Evolutionary conservation across 2,113 vertebrate species (phyloP), one percentile per base, ranked within the genome.

Genomic region (Toxotes jaculatrix): DNA sequence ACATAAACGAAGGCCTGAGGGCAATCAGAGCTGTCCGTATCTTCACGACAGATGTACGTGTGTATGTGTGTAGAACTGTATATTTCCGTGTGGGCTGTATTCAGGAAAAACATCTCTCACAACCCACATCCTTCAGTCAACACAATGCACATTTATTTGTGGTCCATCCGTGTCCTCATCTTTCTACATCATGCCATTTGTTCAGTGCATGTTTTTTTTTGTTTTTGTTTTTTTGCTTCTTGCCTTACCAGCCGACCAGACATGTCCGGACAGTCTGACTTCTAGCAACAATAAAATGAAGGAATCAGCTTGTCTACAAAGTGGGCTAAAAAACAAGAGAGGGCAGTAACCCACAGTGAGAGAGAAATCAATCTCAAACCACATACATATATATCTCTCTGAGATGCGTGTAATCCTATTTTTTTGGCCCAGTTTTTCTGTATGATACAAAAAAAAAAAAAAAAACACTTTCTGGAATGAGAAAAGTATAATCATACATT

Each of bases 1-100:
- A 74, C 60, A 80, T 71, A 88, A 89, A 87, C 73, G 36, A 89
- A 70, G 51, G 77, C 82, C 87, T 66, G 61, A 43, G 83, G 90
- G 78, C 66, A n/a, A 72, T 49, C 73, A 61, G 47, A 42, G 13
- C 71, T 38, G 34, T 57, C 36, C 65, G 80, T 66, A 72, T 82
- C 68, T 55, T 57, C n/a, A 56, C 5, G 2, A 56, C 62, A 86
- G 38, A 67, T 49, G 9, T 36, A 32, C 3, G 10, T 67, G 43
- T 67, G 42, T 49, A 32, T 59, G 49, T 71, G 17, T 57, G 45
- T n/a, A 49, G 3, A 57, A 38, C 8, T 51, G 34, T 57, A 36
- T 55, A 36, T 42, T 45, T 27, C 7, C 49, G 45, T 80, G 56
- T 66, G 57, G 32, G 49, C 21, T 64, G 27, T 57, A 34, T 82